Evolutionary conservation across 2,797 vertebrate species (phyloP), one percentile per base, ranked within the genome.

Genomic region (Alectoris magna): DNA sequence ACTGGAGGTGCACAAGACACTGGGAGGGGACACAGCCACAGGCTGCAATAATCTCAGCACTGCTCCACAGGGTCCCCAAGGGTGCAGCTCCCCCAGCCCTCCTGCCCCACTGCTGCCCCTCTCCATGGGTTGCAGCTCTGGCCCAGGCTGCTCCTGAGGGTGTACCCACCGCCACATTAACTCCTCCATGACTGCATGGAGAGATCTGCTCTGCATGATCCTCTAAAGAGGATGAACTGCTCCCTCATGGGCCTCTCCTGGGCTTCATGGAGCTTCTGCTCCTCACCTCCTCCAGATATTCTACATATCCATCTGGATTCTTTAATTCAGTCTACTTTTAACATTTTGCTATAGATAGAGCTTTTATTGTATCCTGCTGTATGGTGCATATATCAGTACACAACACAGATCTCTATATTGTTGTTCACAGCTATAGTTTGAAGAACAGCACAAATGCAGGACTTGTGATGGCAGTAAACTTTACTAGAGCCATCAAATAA

Each of bases 1-100:
- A 41, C 59, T 55, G 11, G 5, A 2, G 1, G 3, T 46, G 8
- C 7, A 18, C 11, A 13, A 63, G n/a, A 87, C 63, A n/a, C 0
- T 41, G 26, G 24, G 74, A 13, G 10, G 21, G 18, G 1, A 62
- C 9, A 68, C 21, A 58, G 4, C 8, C 31, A 21, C 18, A 56
- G 31, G 55, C 55, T 19, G 29, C 55, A 56, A 18, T 17, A 22
- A 31, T 56, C 55, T 4, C 15, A 55, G 16, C 53, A 29, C 53
- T 10, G 4, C 29, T 11, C 31, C 31, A n/a, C 55, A 18, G 12
- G 17, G 55, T n/a, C 11, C 29, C 31, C 18, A 56, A 6, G 6
- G 53, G 53, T 3, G 31, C 53, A 56, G 53, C 29, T 56, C 53
- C 53, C 31, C 18, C 55, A n/a, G 55, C 11, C 31, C 31, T 56